These are phyloP conservation scores for Atrichornis clamosus DNA, from an alignment of 2,113 vertebrate genomes.

Conservation along the genomic window DNA sequence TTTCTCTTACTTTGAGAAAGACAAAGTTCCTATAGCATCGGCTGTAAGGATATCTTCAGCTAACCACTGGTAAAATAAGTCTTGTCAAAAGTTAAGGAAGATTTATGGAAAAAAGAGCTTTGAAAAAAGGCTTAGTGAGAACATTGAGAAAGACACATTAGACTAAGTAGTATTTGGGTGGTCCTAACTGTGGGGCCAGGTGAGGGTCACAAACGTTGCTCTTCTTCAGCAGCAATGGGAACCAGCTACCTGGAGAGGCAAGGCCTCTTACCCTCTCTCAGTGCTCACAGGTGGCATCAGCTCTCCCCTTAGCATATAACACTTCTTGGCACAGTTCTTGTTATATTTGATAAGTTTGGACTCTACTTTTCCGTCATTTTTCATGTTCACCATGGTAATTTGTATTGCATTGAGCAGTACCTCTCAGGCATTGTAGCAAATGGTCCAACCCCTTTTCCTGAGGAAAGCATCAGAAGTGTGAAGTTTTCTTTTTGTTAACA, in stretches of 20 bases:
- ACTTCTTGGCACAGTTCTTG: neutral
- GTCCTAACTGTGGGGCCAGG: fast-evolving
- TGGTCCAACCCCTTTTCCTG: neutral
- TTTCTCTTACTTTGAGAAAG: neutral
- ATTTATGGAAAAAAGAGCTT: neutral
- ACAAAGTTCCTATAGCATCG: neutral
- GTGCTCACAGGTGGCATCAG: neutral
- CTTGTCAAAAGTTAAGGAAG: neutral
- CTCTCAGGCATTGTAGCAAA: neutral
- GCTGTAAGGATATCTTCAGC: neutral
- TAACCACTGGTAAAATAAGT: neutral
- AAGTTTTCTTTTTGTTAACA: neutral
- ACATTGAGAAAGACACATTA: too few relatives aligned
- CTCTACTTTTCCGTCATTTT: neutral
- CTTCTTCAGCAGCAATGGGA: neutral
- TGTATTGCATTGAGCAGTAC: neutral
- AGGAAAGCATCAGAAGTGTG: neutral
- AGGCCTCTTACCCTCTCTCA: neutral
- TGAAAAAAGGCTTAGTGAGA: neutral
- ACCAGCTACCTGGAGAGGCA: neutral
- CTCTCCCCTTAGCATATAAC: neutral
- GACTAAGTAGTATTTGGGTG: neutral
- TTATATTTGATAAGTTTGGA: neutral
- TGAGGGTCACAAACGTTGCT: neutral
- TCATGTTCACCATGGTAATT: neutral